These are phyloP conservation scores for Beroe forskalii DNA, from an alignment of 37 sponge, comb jelly and placozoan species.

Conservation along the genomic window DNA sequence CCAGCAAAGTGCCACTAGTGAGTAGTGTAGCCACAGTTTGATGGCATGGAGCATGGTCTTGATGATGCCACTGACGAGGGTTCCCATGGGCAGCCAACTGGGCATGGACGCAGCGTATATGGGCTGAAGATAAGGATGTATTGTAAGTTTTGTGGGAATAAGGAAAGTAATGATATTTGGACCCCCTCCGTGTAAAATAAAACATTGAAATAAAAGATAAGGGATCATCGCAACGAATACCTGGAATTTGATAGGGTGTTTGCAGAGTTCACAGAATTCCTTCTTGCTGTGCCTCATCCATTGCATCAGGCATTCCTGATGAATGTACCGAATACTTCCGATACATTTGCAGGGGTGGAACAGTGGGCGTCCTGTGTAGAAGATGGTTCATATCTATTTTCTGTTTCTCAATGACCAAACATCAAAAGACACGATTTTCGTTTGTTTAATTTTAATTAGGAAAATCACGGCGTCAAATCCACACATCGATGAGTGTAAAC, in stretches of 20 bases:
- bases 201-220: not conserved
- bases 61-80: constrained; percentile 70
- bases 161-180: not conserved
- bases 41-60: constrained; percentile 62
- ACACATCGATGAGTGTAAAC: no score
- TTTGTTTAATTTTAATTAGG: no score
- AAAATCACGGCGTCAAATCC: not conserved
- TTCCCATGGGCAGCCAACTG: constrained; percentile 68
- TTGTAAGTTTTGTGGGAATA: not conserved
- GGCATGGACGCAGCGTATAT: constrained; percentile 90
- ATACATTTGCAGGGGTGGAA: constrained; percentile 92
- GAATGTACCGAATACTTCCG: constrained; percentile 87
- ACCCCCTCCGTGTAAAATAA: not conserved
- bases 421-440: no score
- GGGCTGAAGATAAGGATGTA: no score
- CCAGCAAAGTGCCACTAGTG: constrained; percentile 87
- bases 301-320: constrained; percentile 89
- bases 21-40: constrained; percentile 79
- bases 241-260: constrained; percentile 85
- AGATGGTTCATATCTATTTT: no score
- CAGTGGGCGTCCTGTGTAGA: constrained; percentile 76
- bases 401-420: no score
- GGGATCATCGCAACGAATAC: no score
- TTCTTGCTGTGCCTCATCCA: constrained; percentile 94
- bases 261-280: constrained; percentile 91